These are phyloP conservation scores for Trematocara macrostoma DNA, from an alignment of 2,113 vertebrate genomes.

Conservation along the genomic window DNA sequence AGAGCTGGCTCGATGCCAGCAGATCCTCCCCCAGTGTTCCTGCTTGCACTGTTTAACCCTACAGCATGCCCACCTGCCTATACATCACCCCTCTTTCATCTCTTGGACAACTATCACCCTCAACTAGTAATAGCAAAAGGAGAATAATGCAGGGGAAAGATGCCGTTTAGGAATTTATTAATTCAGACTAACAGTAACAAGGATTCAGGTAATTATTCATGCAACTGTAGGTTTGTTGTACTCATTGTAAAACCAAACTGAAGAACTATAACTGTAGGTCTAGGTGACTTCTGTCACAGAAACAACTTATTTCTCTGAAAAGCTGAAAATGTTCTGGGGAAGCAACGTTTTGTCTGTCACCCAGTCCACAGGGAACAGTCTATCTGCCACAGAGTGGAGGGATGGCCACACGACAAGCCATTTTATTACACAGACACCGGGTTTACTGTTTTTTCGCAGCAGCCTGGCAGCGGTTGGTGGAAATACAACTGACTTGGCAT, in stretches of 20 bases:
- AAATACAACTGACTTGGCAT: slow-evolving; percentile 5
- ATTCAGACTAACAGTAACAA: neutral
- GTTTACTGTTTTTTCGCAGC: neutral
- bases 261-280: neutral
- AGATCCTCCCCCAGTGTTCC: slow-evolving; percentile 21
- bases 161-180: neutral
- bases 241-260: neutral
- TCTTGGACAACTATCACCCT: neutral
- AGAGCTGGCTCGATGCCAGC: slow-evolving; percentile 70
- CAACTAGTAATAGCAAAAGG: neutral
- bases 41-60: slow-evolving; percentile 14
- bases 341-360: neutral
- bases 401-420: neutral
- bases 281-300: neutral
- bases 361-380: neutral
- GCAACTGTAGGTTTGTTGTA: neutral
- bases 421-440: neutral
- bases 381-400: neutral
- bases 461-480: slow-evolving; percentile 2
- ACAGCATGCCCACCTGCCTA: neutral
- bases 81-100: neutral
- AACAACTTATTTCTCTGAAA: neutral
- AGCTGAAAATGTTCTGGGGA: neutral
- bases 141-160: neutral
- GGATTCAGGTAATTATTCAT: neutral